Evolutionary conservation across 2,797 vertebrate species (phyloP), one percentile per base, ranked within the genome.

Genomic region (Ctenopoma kingsleyae): DNA sequence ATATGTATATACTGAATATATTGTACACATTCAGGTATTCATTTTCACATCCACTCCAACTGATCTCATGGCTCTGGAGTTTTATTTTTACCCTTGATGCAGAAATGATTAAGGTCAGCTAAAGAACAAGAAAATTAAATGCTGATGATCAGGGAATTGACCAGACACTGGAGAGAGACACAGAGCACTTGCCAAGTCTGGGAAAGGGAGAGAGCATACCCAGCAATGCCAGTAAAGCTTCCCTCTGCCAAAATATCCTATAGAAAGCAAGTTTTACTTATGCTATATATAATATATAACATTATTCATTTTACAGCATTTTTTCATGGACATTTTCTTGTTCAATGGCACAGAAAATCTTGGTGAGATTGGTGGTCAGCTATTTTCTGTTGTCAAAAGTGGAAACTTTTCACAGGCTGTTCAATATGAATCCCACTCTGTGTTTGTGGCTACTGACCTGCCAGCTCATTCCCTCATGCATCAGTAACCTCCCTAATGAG

Each of bases 401-500:
- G 53, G 50, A 80, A 74, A 63, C 65, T 62, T 86, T 86, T 81
- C 63, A 76, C 75, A 75, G 70, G 62, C 89, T 30, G 59, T 65
- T 87, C 69, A 56, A 73, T 80, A 72, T 71, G 62, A 83, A 78
- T 65, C 78, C 82, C 78, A 64, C 54, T 78, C n/a, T 83, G 79
- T 78, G 75, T 90, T 67, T 85, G 81, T 77, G 68, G 51, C 44
- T 40, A 44, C 68, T 80, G 90, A 83, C 83, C 90, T 84, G 78
- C 56, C 81, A 75, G 83, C 75, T 74, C 67, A 61, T 80, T 88
- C 68, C 64, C 81, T 74, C 80, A 89, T 78, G 86, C 91, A 80
- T 85, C 89, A 89, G 76, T 80, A 76, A 73, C 61, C 68, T 46
- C 76, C 74, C 74, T 93, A 93, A 94, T 93, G 91, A 93, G 80